Evolutionary conservation across 2,113 vertebrate genomes (phyloP).

Genomic region (Hyaena hyaena): DNA sequence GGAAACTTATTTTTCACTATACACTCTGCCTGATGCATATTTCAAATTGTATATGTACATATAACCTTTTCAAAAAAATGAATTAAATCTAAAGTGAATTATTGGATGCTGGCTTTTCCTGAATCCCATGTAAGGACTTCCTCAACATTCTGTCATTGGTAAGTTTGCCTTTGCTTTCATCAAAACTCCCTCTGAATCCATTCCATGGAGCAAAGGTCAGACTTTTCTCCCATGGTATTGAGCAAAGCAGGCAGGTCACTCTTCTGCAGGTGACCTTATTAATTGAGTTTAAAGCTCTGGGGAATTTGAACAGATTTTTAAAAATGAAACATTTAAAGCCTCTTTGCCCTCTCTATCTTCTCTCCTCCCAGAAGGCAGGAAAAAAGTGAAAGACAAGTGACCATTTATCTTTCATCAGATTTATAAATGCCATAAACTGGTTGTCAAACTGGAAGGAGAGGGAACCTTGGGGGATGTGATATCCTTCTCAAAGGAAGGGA

Average conservation of each 20-base stretch:
- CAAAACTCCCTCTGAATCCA: not conserved
- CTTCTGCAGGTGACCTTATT: constrained; percentile 54
- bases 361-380: not conserved
- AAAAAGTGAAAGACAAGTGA: constrained; percentile 34
- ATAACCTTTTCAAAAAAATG: not conserved
- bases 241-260: constrained; percentile 43
- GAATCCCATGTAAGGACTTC: not conserved
- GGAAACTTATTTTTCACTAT: not conserved
- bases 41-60: not conserved
- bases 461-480: not conserved
- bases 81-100: not conserved
- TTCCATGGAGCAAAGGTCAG: not conserved
- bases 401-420: constrained; percentile 31
- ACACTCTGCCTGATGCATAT: not conserved
- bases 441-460: not conserved
- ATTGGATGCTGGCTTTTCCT: not conserved
- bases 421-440: not conserved
- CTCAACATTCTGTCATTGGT: not conserved
- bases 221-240: constrained; percentile 39
- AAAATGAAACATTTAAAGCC: constrained; percentile 48
- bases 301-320: constrained; percentile 52
- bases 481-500: not conserved
- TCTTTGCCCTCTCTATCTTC: constrained; percentile 6
- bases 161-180: constrained; percentile 7
- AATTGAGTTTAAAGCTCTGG: constrained; percentile 69